Evolutionary conservation across 2,797 vertebrate species (phyloP), one percentile per base, ranked within the genome.

Genomic region (Sardinella longiceps): DNA sequence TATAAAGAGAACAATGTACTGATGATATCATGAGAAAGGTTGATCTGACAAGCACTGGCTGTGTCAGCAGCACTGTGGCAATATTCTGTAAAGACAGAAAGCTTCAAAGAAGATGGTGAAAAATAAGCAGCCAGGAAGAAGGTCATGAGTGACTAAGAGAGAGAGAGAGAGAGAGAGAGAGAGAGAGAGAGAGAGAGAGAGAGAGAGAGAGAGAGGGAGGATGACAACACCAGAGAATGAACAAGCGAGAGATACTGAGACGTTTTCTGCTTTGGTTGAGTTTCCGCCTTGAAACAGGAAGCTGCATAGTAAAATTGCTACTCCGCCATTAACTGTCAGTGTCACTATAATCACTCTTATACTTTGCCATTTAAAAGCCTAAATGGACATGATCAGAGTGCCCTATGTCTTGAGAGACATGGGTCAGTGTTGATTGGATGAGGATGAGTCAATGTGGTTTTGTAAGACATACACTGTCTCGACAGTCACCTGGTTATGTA

Each of bases 221-320:
- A 66, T 46, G 60, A 70, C 37, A 43, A 25, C 30, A 45, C 33
- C 18, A 23, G 66, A 39, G 30, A 82, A 56, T 33, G 39, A n/a
- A 48, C 23, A 33, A 37, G 74, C 45, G 30, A 43, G 20, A 84
- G n/a, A 82, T 43, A 18, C 18, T 4, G 33, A 77, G 77, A 86
- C 50, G 25, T 39, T 77, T 77, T 77, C 70, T 77, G 70, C 70
- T 43, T 77, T 43, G 70, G 70, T 77, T 85, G 60, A 81, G 83
- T 85, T 89, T 89, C 88, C 89, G 25, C 66, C 83, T 45, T 66
- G 33, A 86, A 50, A 87, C 87, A 87, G 86, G 88, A 86, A 89
- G 80, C 80, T 14, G 82, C 87, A 60, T 86, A 86, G 86, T 88
- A 87, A 86, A 83, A 87, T 81, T 60, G 30, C 46, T 80, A 45